Evolutionary conservation across 2,797 vertebrate genomes (phyloP), one percentile per base, ranked within the genome.

Genomic region (Tympanoctomys barrerae): DNA sequence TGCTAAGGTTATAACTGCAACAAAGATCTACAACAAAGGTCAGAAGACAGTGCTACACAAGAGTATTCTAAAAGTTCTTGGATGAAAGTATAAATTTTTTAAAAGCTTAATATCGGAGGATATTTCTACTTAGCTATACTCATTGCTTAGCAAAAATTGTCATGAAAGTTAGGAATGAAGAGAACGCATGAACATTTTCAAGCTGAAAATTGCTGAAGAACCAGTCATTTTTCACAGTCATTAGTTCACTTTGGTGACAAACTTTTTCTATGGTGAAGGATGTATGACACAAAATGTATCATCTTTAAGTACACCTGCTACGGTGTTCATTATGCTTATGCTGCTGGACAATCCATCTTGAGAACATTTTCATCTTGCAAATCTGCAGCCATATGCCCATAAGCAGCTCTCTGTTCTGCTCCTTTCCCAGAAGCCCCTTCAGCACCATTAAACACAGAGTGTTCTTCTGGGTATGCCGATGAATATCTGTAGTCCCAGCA

Each of bases 161-260:
- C 31, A 75, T 16, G 21, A 95, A 79, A 68, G 12, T 62, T 90
- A 81, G 10, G n/a, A 94, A 91, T 82, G 61, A 96, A 64, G 42
- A 77, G 82, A 94, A 71, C 54, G 22, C 28, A 62, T 36, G 68
- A 46, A 62, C 26, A 62, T 31, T 82, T 54, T 83, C 39, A 42
- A 78, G 31, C 68, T 70, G 61, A 62, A 85, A 70, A 31, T 82
- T 12, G 54, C n/a, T 54, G n/a, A 61, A 82, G 39, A 92, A 59
- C 9, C 13, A n/a, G 31, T 64, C 31, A 14, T 36, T 54, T 68
- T 84, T 12, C 9, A 6, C 33, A n/a, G 8, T 26, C 42, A 24
- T 52, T 85, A n/a, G 33, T 68, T 85, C 46, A 66, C 16, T 85
- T 66, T 31, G 12, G 42, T 66, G 61, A 28, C 39, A 42, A 31